Evolutionary conservation across 2,113 vertebrate species (phyloP).

Genomic region (Cyprinodon variegatus): DNA sequence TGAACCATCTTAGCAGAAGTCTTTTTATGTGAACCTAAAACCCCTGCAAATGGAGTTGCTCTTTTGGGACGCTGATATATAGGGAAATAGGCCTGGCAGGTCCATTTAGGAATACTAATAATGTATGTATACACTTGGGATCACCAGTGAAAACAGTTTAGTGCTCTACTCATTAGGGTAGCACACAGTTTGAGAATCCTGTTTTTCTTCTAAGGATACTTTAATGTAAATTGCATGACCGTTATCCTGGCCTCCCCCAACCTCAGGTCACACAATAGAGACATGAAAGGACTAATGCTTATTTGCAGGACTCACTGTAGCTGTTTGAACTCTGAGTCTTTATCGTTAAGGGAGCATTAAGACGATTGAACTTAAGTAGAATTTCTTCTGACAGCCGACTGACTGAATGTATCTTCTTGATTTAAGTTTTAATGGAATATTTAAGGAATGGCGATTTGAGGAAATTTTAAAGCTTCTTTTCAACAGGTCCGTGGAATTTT

Average conservation of each 20-base stretch:
- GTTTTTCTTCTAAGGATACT: conserved; percentile 22
- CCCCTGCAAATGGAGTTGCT: conserved; percentile 37
- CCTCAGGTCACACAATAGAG: conserved; percentile 11
- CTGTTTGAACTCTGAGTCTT: conserved; percentile 14
- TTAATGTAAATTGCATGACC: conserved; percentile 23
- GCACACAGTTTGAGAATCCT: conserved; percentile 4
- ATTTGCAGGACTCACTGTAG: conserved; percentile 37
- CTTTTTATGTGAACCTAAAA: conserved; percentile 32
- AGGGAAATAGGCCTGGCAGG: conserved; percentile 2
- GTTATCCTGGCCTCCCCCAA: conserved; percentile 4
- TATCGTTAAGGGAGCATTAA: conserved; percentile 58
- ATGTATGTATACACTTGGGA: conserved; percentile 2
- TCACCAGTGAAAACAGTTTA: conserved; percentile 3
- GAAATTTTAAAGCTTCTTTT: conserved; percentile 11
- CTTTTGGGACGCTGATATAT: conserved; percentile 40
- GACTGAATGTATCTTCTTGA: not conserved
- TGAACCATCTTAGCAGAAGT: conserved; percentile 17
- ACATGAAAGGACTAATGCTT: conserved; percentile 34
- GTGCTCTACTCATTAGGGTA: not conserved
- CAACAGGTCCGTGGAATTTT: conserved; percentile 44
- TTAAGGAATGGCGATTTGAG: not conserved
- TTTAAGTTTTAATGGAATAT: conserved; percentile 16
- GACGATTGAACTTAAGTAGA: conserved; percentile 49
- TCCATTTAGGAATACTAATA: conserved; percentile 21
- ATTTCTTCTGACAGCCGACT: conserved; percentile 19